Conservation (phyloP, 2,888 invertebrate genomes). For the Leptopilina myrica region DNA sequence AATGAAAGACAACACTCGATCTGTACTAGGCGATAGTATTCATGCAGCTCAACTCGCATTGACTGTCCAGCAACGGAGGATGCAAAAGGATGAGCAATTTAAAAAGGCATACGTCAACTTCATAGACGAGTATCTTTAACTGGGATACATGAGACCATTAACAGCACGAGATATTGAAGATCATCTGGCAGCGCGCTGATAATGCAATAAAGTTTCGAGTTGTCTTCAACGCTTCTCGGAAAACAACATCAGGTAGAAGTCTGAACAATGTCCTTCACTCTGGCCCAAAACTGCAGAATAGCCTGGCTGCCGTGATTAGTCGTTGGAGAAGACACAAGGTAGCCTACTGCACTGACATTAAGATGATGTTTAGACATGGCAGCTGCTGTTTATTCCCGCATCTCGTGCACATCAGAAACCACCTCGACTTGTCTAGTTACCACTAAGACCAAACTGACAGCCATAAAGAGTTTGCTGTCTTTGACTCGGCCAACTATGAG, state of each 20-base stretch:
- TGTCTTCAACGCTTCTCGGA: constrained; percentile 11
- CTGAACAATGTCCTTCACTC: constrained; percentile 19
- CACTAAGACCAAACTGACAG: background rate
- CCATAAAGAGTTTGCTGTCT: background rate
- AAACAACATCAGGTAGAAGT: constrained; percentile 7
- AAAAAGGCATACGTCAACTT: constrained; percentile 1
- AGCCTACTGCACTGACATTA: constrained; percentile 39
- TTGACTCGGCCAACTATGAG: background rate
- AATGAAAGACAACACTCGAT: background rate
- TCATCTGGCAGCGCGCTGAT: constrained; percentile 35
- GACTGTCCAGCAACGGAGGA: background rate
- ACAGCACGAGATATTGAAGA: no score
- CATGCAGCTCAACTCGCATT: background rate
- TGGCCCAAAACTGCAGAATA: background rate
- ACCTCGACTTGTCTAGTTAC: background rate
- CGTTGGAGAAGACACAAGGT: constrained; percentile 8
- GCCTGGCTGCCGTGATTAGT: background rate
- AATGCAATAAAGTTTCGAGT: background rate
- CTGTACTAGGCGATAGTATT: background rate
- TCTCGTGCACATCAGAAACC: no score
- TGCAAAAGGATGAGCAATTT: background rate
- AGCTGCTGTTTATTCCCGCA: no score
- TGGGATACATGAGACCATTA: background rate
- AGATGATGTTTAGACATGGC: constrained; percentile 38
- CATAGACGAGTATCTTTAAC: constrained; percentile 1